Conservation (phyloP, 2,113 vertebrate genomes). For the Hippocampus barbouri region DNA sequence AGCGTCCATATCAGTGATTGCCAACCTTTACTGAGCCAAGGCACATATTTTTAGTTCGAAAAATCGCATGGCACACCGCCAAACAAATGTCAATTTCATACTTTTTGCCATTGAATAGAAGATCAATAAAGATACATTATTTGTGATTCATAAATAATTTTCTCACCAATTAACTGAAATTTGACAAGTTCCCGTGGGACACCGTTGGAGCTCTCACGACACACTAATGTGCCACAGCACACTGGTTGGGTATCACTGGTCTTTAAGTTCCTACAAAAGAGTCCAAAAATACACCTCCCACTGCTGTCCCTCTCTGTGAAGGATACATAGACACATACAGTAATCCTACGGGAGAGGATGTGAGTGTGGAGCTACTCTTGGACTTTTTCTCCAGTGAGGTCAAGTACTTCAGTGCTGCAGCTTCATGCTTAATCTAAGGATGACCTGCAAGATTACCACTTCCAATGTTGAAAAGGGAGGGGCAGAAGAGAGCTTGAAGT, state of each 20-base stretch:
- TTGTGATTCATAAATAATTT: too few relatives aligned
- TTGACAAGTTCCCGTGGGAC: too few relatives aligned
- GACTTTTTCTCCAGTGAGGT: slow-evolving; percentile 48
- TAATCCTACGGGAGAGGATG: slow-evolving; percentile 27
- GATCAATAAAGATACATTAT: too few relatives aligned
- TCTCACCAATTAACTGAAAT: too few relatives aligned
- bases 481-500: slow-evolving; percentile 10
- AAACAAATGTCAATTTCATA: too few relatives aligned
- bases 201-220: too few relatives aligned
- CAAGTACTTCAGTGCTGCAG: slow-evolving; percentile 55
- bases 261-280: slow-evolving; percentile 29
- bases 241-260: neutral
- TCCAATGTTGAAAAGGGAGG: slow-evolving; percentile 29
- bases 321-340: neutral
- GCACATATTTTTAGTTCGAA: too few relatives aligned
- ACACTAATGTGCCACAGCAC: too few relatives aligned
- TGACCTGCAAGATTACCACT: slow-evolving; percentile 61
- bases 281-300: slow-evolving; percentile 40
- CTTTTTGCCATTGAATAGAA: too few relatives aligned
- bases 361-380: slow-evolving; percentile 26
- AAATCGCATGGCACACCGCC: too few relatives aligned
- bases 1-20: neutral
- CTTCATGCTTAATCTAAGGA: slow-evolving; percentile 63
- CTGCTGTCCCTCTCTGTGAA: slow-evolving; percentile 24
- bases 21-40: too few relatives aligned